Conservation (phyloP, 2,113 vertebrate genomes). For the Nesospiza acunhae region DNA sequence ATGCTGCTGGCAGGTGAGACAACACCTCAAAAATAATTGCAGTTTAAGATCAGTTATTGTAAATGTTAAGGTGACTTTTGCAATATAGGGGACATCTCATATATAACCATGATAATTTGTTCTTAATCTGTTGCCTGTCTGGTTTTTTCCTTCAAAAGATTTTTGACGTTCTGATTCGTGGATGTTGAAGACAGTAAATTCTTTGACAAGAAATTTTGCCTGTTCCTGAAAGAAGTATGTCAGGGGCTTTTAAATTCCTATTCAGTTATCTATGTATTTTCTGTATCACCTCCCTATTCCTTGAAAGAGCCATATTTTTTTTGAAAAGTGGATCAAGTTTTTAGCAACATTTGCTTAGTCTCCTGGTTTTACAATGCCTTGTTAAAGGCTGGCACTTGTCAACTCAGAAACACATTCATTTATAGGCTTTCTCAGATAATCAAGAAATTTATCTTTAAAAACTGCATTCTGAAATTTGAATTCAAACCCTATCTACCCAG, state of each 20-base stretch:
- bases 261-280: background rate
- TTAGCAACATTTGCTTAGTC: background rate
- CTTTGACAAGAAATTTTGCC: background rate
- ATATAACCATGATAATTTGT: background rate
- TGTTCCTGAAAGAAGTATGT: background rate
- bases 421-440: background rate
- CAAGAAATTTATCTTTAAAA: background rate
- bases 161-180: background rate
- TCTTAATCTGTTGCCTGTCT: background rate
- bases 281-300: background rate
- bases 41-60: background rate
- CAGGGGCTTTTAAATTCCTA: background rate
- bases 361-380: background rate
- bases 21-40: background rate
- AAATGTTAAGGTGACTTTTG: background rate
- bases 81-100: background rate
- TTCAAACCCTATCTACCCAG: background rate
- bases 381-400: background rate
- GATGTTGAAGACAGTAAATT: background rate
- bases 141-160: background rate
- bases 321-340: background rate
- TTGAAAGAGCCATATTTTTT: background rate
- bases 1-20: background rate
- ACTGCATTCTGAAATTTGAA: background rate
- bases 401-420: background rate